Conservation (phyloP, 2,113 vertebrate species). For the Rallus limicola region DNA sequence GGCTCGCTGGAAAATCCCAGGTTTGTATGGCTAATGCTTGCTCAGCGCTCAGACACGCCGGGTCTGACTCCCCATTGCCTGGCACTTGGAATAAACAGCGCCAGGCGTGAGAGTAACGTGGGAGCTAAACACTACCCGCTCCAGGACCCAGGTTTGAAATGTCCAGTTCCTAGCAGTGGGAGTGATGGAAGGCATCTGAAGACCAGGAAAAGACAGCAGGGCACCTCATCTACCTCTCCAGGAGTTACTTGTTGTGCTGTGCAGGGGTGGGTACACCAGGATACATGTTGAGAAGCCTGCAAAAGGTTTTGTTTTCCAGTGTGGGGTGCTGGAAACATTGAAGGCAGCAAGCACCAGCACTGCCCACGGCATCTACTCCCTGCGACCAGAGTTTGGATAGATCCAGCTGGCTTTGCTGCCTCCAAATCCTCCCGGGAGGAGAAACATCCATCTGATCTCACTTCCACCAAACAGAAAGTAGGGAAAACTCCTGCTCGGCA, state of each 20-base stretch:
- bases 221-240: background rate
- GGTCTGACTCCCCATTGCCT: background rate
- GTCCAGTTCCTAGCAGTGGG: background rate
- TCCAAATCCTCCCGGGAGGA: background rate
- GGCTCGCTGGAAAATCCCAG: conserved; percentile 60
- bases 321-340: background rate
- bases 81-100: background rate
- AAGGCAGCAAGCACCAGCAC: background rate
- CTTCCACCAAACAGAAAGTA: background rate
- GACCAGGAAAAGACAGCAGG: accelerated
- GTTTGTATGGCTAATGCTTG: background rate
- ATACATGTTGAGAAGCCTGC: accelerated
- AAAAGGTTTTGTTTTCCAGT: background rate
- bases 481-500: accelerated
- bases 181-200: background rate
- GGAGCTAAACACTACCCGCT: background rate
- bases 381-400: accelerated
- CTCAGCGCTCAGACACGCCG: background rate
- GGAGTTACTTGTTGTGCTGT: background rate
- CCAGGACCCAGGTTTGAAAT: background rate
- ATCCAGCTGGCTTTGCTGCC: background rate
- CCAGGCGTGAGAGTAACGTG: background rate
- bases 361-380: accelerated
- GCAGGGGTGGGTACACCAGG: background rate
- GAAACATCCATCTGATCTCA: background rate